A percentile compares a stretch with the other conserved stretches of the same genome.
Evolutionary conservation across 2,888 invertebrate species (phyloP).

Genomic region (Eilema depressum): DNA sequence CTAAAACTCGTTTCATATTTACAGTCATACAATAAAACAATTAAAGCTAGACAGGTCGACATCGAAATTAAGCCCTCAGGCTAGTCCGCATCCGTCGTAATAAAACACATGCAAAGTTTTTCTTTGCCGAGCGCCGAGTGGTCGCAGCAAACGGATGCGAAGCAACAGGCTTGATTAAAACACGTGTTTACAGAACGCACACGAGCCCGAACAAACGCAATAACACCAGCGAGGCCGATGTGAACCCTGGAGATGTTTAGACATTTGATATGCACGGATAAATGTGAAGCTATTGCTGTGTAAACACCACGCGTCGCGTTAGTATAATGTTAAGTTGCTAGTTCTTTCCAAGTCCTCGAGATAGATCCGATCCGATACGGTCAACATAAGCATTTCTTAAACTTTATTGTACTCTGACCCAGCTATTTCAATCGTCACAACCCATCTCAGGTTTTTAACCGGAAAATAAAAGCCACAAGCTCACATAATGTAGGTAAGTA

Average conservation of each 20-base stretch:
- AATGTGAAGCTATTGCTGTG: slow-evolving; percentile 16
- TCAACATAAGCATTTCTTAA: not conserved
- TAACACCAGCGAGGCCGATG: slow-evolving; percentile 54
- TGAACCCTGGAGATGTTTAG: slow-evolving; percentile 36
- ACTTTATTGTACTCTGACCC: not conserved
- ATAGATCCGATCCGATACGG: not conserved
- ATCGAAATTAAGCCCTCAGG: slow-evolving; percentile 84
- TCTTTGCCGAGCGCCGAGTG: slow-evolving; percentile 81
- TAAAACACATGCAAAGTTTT: slow-evolving; percentile 87
- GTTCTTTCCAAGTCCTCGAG: not conserved
- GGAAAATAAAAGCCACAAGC: no score
- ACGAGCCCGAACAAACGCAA: slow-evolving; percentile 77
- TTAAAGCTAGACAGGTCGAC: slow-evolving; percentile 73
- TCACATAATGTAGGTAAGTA: no score
- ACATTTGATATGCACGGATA: slow-evolving; percentile 44
- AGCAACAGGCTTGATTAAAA: slow-evolving; percentile 87
- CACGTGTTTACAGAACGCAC: slow-evolving; percentile 86
- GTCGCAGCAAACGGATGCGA: slow-evolving; percentile 81
- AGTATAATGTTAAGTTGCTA: not conserved
- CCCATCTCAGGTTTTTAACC: not conserved
- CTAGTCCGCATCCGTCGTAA: slow-evolving; percentile 81
- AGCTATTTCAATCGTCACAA: not conserved
- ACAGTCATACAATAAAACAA: slow-evolving; percentile 75
- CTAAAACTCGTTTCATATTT: slow-evolving; percentile 58
- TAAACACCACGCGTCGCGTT: slow-evolving; percentile 11